A percentile compares a stretch with the other conserved stretches of the same genome.
Conservation (phyloP, 2,888 invertebrate species). For the Hypercompe scribonia region DNA sequence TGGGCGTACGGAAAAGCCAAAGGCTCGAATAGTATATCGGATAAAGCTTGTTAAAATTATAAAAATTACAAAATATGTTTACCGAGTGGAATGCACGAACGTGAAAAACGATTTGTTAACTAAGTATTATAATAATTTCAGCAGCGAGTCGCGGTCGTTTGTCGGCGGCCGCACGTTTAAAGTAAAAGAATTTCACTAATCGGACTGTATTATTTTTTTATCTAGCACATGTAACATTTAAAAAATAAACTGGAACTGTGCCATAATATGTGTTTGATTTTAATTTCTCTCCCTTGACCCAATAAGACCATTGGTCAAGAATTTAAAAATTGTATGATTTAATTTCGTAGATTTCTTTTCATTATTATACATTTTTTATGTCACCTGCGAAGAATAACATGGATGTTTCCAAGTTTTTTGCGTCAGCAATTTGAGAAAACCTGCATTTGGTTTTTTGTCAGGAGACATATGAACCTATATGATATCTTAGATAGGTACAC, state of each 20-base stretch:
- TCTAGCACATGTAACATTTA: constrained; percentile 84
- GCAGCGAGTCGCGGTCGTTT: constrained; percentile 50
- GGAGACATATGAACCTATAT: too few species aligned
- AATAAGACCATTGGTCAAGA: background rate
- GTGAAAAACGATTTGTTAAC: constrained; percentile 57
- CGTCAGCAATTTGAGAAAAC: background rate
- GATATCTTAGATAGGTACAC: too few species aligned
- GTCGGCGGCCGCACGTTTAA: constrained; percentile 52
- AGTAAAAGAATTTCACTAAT: constrained; percentile 80
- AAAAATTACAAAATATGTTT: constrained; percentile 69
- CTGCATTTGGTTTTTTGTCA: too few species aligned
- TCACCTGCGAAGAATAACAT: too few species aligned
- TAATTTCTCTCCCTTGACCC: constrained; percentile 3
- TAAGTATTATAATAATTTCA: constrained; percentile 58
- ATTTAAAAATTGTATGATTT: background rate
- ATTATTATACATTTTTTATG: background rate
- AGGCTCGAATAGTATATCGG: constrained; percentile 61
- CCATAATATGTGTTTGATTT: constrained; percentile 79
- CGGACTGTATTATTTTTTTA: constrained; percentile 86
- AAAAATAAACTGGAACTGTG: constrained; percentile 86
- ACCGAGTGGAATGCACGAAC: constrained; percentile 72
- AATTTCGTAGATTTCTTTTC: background rate
- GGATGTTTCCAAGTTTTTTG: background rate
- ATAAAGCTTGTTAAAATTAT: constrained; percentile 79
- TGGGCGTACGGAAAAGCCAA: constrained; percentile 35